Evolutionary conservation across 92 coral and sea anemone species (phyloP).

Genomic region (Isaurus tuberculatus): DNA sequence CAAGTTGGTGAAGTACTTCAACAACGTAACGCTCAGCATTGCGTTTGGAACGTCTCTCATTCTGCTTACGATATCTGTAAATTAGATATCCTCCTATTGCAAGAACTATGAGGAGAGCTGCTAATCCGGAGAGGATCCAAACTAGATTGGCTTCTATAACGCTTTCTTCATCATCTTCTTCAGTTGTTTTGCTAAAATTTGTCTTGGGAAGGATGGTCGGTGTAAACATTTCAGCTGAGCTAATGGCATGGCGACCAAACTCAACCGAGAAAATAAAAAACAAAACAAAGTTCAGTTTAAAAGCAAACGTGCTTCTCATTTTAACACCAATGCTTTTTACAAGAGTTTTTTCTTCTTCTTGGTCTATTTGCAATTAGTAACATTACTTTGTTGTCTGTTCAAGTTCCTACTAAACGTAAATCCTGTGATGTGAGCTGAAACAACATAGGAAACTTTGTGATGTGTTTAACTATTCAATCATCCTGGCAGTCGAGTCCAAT

Average conservation of each 20-base stretch:
- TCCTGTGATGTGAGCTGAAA: constrained; percentile 1
- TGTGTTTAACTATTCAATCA: constrained; percentile 7
- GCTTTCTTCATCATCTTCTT: not conserved
- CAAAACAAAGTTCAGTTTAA: not conserved
- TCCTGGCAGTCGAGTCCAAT: constrained; percentile 10
- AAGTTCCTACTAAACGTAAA: not conserved
- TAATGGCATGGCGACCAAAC: constrained; percentile 1
- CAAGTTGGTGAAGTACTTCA: constrained; percentile 39
- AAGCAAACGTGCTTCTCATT: not conserved
- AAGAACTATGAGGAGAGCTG: not conserved
- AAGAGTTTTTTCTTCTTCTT: not conserved
- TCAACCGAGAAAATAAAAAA: constrained; percentile 1
- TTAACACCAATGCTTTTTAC: not conserved
- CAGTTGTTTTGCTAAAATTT: not conserved
- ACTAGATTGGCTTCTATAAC: not conserved
- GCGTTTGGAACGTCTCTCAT: constrained; percentile 12
- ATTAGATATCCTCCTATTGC: constrained; percentile 1
- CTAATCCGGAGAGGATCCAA: constrained; percentile 11
- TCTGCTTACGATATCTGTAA: constrained; percentile 12
- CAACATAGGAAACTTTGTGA: not conserved
- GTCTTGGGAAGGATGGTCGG: constrained; percentile 9
- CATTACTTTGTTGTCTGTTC: not conserved
- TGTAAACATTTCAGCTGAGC: not conserved
- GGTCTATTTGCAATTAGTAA: not conserved
- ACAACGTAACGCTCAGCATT: constrained; percentile 40